These are phyloP conservation scores for Carassius gibelio DNA, from an alignment of 2,113 vertebrate genomes.

Conservation along the genomic window DNA sequence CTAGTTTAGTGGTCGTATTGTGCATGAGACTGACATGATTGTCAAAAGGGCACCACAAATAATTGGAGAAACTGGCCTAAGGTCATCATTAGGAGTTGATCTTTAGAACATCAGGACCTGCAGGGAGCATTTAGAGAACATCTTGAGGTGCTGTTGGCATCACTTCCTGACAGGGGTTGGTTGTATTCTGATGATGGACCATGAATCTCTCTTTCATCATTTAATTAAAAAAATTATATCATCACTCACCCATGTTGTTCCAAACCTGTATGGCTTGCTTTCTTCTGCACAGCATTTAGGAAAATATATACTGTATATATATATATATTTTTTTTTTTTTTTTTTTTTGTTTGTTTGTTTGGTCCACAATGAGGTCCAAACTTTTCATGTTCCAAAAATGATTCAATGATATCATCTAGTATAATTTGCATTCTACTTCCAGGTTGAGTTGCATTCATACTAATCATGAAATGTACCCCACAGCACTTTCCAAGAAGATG, in stretches of 20 bases:
- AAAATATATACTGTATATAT: too few species aligned
- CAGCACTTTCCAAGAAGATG: neutral
- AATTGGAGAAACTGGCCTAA: conserved; percentile 73
- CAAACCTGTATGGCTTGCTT: neutral
- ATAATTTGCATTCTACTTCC: too few species aligned
- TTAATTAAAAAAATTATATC: conserved; percentile 33
- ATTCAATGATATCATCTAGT: neutral
- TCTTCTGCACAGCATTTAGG: neutral
- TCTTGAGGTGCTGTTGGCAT: conserved; percentile 58
- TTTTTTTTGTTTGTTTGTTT: too few species aligned
- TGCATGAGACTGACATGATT: conserved; percentile 73
- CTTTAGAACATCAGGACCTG: conserved; percentile 62
- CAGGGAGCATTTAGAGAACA: conserved; percentile 63
- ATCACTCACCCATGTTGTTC: neutral
- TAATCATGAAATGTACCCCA: too few species aligned
- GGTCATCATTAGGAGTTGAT: conserved; percentile 76
- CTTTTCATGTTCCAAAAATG: neutral
- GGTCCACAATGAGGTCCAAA: neutral
- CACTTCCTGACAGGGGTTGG: conserved; percentile 61
- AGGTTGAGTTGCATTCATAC: too few species aligned
- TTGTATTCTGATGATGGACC: conserved; percentile 60
- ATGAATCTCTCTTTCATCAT: conserved; percentile 66
- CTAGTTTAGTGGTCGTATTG: conserved; percentile 65
- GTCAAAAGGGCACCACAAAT: conserved; percentile 73
- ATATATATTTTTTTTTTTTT: too few species aligned